Evolutionary conservation across 2,113 vertebrate species (phyloP), one percentile per base, ranked within the genome.

Genomic region (Nibea coibor): DNA sequence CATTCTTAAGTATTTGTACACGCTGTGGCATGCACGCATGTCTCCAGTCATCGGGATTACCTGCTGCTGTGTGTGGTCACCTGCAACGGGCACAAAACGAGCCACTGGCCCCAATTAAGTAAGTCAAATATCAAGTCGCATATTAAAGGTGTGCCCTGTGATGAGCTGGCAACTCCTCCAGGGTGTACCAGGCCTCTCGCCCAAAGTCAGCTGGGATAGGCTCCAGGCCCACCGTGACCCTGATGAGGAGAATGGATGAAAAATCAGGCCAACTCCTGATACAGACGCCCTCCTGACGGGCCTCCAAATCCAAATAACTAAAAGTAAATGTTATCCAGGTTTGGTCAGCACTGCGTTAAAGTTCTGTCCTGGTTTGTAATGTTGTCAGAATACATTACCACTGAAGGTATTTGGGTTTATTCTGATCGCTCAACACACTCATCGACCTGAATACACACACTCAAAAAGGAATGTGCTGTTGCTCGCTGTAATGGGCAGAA

Each of bases 391-490:
- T 11, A 43, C 56, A 45, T 22, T 2, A n/a, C 7, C 11, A n/a
- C 51, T 11, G 4, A 1, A 3, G 20, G 31, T 78, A 22, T 66
- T 51, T 50, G 16, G 14, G 47, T 39, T 61, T 12, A 20, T 50
- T n/a, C 58, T 8, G 5, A 4, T 2, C 15, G n/a, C 19, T 51
- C 12, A 26, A 24, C 4, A 8, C 45, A 64, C 35, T 5, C 17
- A 4, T 5, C 17, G 11, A 3, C 4, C 67, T 39, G 4, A 19
- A 17, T 16, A 65, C 62, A 71, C 63, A 1, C 16, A 31, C 45
- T 61, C 17, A 22, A 2, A 39, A 1, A 77, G 56, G 84, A 76
- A 71, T 76, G 79, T 47, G 53, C 50, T 15, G 8, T 45, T 57
- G 66, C 19, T 42, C 31, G 24, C 19, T 47, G 10, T 68, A 4